A percentile compares a stretch with the other conserved stretches of the same genome.
phyloP scores from a whole-genome alignment of 2,888 invertebrate species.

The Spodoptera littoralis region DNA sequence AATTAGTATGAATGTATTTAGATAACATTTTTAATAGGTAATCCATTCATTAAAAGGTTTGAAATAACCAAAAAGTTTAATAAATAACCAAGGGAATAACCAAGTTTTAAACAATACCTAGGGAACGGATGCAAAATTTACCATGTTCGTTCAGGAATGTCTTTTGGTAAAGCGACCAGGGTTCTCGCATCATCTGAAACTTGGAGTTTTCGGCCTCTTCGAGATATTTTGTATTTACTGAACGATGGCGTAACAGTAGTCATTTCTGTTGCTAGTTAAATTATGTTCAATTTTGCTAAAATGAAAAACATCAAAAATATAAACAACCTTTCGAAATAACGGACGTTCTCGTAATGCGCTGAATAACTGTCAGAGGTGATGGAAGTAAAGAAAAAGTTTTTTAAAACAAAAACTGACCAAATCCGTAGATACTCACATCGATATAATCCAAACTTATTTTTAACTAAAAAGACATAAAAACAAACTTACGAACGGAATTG shows the following conservation, averaged over 20 bases:
- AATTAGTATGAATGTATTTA: too few species aligned
- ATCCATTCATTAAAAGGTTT: too few species aligned
- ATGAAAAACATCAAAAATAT: conserved; percentile 32
- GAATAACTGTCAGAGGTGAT: conserved; percentile 7
- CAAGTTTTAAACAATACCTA: too few species aligned
- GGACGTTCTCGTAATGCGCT: conserved; percentile 5
- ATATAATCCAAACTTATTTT: too few species aligned
- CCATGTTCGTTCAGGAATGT: conserved; percentile 82
- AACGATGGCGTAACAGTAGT: conserved; percentile 9
- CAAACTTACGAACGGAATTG: too few species aligned
- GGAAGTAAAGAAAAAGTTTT: too few species aligned
- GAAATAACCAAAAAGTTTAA: too few species aligned
- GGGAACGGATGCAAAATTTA: conserved; percentile 48
- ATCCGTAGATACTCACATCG: too few species aligned
- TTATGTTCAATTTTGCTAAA: conserved; percentile 18
- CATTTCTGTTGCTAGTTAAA: conserved; percentile 19
- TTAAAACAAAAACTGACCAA: too few species aligned
- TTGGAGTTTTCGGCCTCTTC: conserved; percentile 76
- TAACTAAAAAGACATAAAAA: too few species aligned
- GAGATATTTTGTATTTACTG: conserved; percentile 72
- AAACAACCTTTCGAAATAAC: conserved; percentile 32
- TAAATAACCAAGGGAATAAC: too few species aligned
- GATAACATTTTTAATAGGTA: too few species aligned
- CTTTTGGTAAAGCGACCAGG: conserved; percentile 76
- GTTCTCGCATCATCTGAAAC: conserved; percentile 74